Evolutionary conservation across 2,797 vertebrate species (phyloP).

Genomic region (Ctenosaura bakeri): DNA sequence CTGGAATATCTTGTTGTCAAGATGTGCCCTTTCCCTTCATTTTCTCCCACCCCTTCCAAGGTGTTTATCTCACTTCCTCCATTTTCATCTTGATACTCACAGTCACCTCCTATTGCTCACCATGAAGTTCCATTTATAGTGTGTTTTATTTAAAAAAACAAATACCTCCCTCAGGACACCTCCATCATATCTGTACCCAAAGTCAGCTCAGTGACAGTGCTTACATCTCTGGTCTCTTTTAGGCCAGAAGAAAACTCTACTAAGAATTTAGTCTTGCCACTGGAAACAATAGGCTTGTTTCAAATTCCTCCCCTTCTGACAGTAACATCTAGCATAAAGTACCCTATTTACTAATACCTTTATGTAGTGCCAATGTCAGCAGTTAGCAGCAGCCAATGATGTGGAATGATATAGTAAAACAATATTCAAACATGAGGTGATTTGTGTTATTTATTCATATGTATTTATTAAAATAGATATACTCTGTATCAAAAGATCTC

Average conservation of each 20-base stretch:
- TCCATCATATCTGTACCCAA: conserved; percentile 13
- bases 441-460: background rate
- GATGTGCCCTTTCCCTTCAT: background rate
- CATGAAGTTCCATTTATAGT: background rate
- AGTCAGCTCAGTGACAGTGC: background rate
- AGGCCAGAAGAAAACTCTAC: conserved; percentile 8
- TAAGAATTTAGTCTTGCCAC: background rate
- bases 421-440: too few species aligned
- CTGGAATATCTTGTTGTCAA: background rate
- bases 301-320: background rate
- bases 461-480: too few species aligned
- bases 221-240: conserved; percentile 49
- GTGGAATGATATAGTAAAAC: background rate
- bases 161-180: conserved; percentile 28
- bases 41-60: background rate
- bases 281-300: background rate
- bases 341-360: background rate
- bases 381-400: background rate
- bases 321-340: background rate
- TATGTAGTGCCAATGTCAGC: background rate
- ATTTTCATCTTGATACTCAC: conserved; percentile 12
- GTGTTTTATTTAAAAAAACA: conserved; percentile 32
- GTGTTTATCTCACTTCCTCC: conserved; percentile 15
- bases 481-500: too few species aligned
- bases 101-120: conserved; percentile 16